Evolutionary conservation across 2,113 vertebrate genomes (phyloP), one percentile per base, ranked within the genome.

Genomic region (Menura novaehollandiae): DNA sequence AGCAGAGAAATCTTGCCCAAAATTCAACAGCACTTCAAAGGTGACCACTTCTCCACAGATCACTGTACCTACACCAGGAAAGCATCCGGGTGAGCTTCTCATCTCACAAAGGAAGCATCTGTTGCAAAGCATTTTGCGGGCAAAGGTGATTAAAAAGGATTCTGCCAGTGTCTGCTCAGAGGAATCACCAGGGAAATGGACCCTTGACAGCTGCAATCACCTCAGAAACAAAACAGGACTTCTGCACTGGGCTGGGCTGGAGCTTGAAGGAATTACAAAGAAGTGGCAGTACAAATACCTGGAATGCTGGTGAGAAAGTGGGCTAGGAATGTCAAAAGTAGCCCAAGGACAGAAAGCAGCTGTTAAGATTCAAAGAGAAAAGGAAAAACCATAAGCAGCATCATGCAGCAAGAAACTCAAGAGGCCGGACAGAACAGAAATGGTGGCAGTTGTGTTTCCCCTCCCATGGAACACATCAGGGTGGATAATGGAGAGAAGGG

Each of bases 301-400:
- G 3, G 67, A 75, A 49, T 0, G 0, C 0, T 2, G 33, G 20
- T 24, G 49, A 55, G 62, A 49, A 43, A 8, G 49, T 1, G 22
- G 33, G 8, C 13, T 11, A 4, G 0, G 0, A 24, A 10, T 17
- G 27, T 15, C 62, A 15, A 6, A 44, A 87, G 52, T 1, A 23
- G 28, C 43, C n/a, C 26, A 43, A 33, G 51, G n/a, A 46, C 20
- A 78, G 43, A 51, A 39, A 52, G 46, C 15, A 60, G 19, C 19
- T 11, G 13, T 21, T 13, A 14, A 7, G 58, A 37, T 26, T 47
- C 20, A 15, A 20, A 26, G 30, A 37, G 44, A 21, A 44, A 35
- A 74, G n/a, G 26, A 88, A 27, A 16, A 12, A 3, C 8, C 7
- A 0, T 15, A 13, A 46, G 12, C 12, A 67, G 33, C 8, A 1